Evolutionary conservation across 2,113 vertebrate species (phyloP).

Genomic region (Okapia johnstoni): DNA sequence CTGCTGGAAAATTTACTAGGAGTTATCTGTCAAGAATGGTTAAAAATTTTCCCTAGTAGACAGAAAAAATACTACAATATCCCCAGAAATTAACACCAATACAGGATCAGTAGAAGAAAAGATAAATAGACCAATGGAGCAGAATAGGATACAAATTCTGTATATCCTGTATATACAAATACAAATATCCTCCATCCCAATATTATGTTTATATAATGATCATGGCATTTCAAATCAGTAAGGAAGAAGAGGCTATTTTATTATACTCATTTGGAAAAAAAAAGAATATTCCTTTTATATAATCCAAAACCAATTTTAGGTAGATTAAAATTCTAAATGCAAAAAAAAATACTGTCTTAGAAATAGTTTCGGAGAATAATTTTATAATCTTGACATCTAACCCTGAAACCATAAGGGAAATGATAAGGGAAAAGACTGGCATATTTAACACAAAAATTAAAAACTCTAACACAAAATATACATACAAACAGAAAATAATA

Average conservation of each 20-base stretch:
- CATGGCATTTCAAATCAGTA: not conserved
- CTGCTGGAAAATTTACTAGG: not conserved
- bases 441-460: not conserved
- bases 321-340: not conserved
- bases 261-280: not conserved
- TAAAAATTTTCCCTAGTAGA: not conserved
- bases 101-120: not conserved
- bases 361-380: not conserved
- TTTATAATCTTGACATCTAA: constrained; percentile 18
- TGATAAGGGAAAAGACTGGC: not conserved
- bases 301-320: not conserved
- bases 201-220: not conserved
- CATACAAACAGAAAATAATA: not conserved
- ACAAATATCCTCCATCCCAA: not conserved
- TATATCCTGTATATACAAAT: not conserved
- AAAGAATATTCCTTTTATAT: not conserved
- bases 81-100: not conserved
- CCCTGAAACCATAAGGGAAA: not conserved
- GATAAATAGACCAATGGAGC: not conserved
- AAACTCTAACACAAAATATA: not conserved
- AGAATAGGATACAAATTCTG: not conserved
- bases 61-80: not conserved
- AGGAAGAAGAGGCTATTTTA: not conserved
- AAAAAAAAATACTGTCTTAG: not conserved
- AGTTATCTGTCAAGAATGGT: not conserved